phyloP scores from a whole-genome alignment of 2,888 invertebrate species.

The Gandaritis pyraliata region DNA sequence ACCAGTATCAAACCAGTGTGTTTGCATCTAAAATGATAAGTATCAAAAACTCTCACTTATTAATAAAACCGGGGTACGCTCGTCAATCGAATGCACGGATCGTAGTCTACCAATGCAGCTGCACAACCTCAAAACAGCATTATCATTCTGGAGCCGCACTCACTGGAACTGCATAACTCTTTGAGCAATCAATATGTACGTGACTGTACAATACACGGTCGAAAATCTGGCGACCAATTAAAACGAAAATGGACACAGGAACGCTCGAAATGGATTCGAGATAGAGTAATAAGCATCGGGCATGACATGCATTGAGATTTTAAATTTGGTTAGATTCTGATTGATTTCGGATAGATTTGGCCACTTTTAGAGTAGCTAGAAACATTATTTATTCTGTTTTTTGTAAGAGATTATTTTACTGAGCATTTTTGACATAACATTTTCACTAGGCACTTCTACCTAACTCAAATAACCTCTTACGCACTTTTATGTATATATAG shows the following conservation, averaged over 20 bases:
- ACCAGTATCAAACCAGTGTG: no score
- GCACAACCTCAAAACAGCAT: constrained; percentile 15
- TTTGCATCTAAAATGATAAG: no score
- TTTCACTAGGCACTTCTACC: no score
- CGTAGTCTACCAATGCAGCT: constrained; percentile 22
- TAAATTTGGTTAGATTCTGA: constrained; percentile 3
- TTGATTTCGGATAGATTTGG: constrained; percentile 3
- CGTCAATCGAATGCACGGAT: constrained; percentile 1
- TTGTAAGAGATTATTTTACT: no score
- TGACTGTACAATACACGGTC: constrained; percentile 42
- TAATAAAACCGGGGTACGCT: no score
- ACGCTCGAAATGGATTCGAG: constrained; percentile 35
- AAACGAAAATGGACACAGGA: constrained; percentile 51
- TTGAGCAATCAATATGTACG: constrained; percentile 44
- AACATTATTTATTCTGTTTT: not conserved
- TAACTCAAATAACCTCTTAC: no score
- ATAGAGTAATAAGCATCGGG: constrained; percentile 35
- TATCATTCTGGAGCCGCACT: constrained; percentile 21
- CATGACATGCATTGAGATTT: constrained; percentile 21
- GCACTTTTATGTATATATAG: no score
- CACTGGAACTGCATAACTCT: constrained; percentile 33
- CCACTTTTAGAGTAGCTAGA: constrained; percentile 2
- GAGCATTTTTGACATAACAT: no score
- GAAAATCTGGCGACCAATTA: constrained; percentile 70
- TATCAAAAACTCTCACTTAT: no score